A percentile compares a stretch with the other conserved stretches of the same genome.
Conservation (phyloP, 1,140 invertebrate species). For the Cepaea nemoralis region DNA sequence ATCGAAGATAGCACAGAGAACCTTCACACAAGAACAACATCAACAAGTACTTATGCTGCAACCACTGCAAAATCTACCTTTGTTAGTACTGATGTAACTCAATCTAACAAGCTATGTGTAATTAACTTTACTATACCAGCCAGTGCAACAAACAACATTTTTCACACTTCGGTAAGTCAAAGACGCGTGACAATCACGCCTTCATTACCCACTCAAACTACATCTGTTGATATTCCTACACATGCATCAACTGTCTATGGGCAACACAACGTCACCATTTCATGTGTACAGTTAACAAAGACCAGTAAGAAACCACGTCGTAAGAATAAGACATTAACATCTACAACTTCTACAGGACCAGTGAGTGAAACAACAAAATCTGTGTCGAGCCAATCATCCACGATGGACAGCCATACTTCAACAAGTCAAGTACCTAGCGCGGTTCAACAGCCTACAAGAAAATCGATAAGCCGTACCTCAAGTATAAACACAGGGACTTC, state of each 20-base stretch:
- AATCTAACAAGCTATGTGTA: too few species aligned
- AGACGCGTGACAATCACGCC: not conserved
- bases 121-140: too few species aligned
- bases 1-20: too few species aligned
- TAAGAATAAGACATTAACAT: too few species aligned
- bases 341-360: too few species aligned
- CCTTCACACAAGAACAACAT: too few species aligned
- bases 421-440: not conserved
- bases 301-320: too few species aligned
- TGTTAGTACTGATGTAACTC: too few species aligned
- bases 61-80: too few species aligned
- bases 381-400: not conserved
- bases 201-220: not conserved
- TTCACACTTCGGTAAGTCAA: too few species aligned
- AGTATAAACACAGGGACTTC: not conserved
- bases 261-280: not conserved
- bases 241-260: not conserved
- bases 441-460: not conserved
- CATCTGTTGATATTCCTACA: not conserved
- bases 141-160: too few species aligned
- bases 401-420: not conserved
- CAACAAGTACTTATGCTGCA: too few species aligned
- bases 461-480: not conserved
- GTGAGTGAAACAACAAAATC: not conserved
- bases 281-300: not conserved